Evolutionary conservation across 2,888 invertebrate genomes (phyloP).

Genomic region (Acleris holmiana): DNA sequence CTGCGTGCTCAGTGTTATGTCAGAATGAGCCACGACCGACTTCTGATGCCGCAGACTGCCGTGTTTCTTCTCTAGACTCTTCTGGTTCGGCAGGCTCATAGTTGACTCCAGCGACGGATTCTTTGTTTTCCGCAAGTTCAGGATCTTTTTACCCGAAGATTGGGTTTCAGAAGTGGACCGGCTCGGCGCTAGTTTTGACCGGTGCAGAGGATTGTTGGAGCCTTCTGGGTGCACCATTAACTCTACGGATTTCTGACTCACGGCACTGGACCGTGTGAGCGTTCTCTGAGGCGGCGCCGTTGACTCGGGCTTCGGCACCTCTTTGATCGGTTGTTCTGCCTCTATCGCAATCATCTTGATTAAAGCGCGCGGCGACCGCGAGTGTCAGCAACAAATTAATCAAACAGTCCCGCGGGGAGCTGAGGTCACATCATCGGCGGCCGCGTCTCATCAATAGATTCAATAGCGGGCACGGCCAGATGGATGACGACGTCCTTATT

Average conservation of each 20-base stretch:
- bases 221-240: constrained; percentile 80
- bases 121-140: constrained; percentile 78
- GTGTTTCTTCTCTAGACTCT: constrained; percentile 80
- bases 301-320: constrained; percentile 66
- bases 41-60: constrained; percentile 85
- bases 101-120: constrained; percentile 82
- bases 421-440: constrained; percentile 76
- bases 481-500: constrained; percentile 69
- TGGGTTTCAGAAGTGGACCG: constrained; percentile 78
- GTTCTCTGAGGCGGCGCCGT: constrained; percentile 77
- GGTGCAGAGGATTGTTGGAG: constrained; percentile 74
- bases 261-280: constrained; percentile 84
- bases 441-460: constrained; percentile 72
- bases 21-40: constrained; percentile 85
- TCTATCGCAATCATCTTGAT: constrained; percentile 76
- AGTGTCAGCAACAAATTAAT: constrained; percentile 45
- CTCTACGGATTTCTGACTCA: constrained; percentile 86
- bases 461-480: constrained; percentile 76
- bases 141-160: constrained; percentile 71
- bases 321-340: constrained; percentile 70
- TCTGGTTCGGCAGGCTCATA: constrained; percentile 81
- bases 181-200: constrained; percentile 77
- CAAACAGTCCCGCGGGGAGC: constrained; percentile 35
- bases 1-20: constrained; percentile 80
- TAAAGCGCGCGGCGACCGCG: constrained; percentile 31